These are phyloP conservation scores for Mesembrinibis cayennensis DNA, from an alignment of 2,113 vertebrate genomes.

Conservation along the genomic window DNA sequence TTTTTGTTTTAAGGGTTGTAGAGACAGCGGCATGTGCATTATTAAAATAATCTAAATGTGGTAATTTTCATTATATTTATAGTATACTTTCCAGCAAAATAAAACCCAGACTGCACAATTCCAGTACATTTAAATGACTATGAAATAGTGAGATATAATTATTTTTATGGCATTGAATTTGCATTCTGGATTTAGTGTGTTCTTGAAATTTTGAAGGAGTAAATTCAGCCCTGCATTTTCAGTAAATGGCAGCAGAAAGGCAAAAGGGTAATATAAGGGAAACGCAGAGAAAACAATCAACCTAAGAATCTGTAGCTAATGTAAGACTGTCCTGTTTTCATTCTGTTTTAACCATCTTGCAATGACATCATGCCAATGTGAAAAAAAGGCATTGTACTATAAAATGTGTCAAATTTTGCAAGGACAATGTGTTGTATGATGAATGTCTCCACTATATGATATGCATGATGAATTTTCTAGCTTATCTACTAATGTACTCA, in stretches of 20 bases:
- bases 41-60: slow-evolving; percentile 51
- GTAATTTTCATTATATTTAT: slow-evolving; percentile 60
- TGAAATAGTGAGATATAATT: slow-evolving; percentile 32
- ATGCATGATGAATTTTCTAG: background rate
- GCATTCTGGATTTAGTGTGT: slow-evolving; percentile 16
- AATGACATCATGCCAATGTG: background rate
- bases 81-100: background rate
- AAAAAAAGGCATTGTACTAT: background rate
- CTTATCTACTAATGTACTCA: background rate
- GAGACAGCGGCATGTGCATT: slow-evolving; percentile 32
- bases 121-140: slow-evolving; percentile 29
- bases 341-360: background rate
- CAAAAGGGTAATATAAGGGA: background rate
- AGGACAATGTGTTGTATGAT: background rate
- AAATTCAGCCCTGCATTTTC: slow-evolving; percentile 19
- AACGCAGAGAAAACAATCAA: background rate
- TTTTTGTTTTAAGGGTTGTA: slow-evolving; percentile 41
- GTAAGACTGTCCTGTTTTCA: background rate
- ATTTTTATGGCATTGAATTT: slow-evolving; percentile 56
- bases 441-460: background rate
- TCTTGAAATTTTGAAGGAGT: slow-evolving; percentile 19
- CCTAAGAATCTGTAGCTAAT: background rate
- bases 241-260: background rate
- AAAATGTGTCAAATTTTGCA: background rate
- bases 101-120: slow-evolving; percentile 5